Percentiles rank a stretch among this genome's conserved stretches.
Evolutionary conservation across 2,113 vertebrate genomes (phyloP).

Genomic region (Cyprinodon tularosa): DNA sequence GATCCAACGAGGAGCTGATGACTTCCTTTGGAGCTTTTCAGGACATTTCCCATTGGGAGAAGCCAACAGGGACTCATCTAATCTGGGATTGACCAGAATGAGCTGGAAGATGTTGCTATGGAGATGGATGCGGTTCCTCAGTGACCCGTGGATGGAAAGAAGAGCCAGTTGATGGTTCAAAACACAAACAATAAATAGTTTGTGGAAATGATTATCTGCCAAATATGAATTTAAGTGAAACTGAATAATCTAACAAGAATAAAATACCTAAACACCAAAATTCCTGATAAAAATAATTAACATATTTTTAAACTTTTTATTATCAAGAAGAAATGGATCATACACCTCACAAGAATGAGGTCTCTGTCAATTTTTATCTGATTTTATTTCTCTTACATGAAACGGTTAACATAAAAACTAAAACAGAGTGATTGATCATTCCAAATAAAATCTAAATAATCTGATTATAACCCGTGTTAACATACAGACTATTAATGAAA

Average conservation of each 20-base stretch:
- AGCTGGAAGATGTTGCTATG: too few species aligned
- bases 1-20: too few species aligned
- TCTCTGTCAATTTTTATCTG: conserved; percentile 29
- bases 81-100: too few species aligned
- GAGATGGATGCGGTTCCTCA: too few species aligned
- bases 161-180: too few species aligned
- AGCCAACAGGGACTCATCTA: too few species aligned
- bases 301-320: neutral
- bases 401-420: conserved; percentile 52
- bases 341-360: conserved; percentile 2
- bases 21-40: too few species aligned
- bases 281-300: neutral
- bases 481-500: conserved; percentile 6
- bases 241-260: too few species aligned
- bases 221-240: neutral
- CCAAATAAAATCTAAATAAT: conserved; percentile 52
- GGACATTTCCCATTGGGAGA: too few species aligned
- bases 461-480: conserved; percentile 33
- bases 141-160: too few species aligned
- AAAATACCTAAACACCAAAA: neutral
- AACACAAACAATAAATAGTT: too few species aligned
- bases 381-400: conserved; percentile 65
- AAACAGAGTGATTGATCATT: conserved; percentile 36
- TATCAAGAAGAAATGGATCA: neutral
- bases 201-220: too few species aligned